Evolutionary conservation across 2,888 invertebrate genomes (phyloP).

Genomic region (Aleiodes alternator): DNA sequence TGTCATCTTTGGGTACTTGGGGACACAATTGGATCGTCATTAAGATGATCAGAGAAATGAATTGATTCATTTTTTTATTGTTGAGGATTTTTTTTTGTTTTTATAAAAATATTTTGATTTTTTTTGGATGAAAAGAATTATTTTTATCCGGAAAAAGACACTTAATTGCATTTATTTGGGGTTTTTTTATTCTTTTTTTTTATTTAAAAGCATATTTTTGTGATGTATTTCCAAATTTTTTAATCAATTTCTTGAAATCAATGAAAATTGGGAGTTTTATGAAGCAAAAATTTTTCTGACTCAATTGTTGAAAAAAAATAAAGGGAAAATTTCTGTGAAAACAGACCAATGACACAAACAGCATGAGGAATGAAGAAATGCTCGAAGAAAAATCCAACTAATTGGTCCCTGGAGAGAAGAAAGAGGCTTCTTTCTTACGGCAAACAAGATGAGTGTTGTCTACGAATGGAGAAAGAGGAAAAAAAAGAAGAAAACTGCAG

Average conservation of each 20-base stretch:
- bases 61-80: too few species aligned
- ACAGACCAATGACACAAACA: conserved; percentile 56
- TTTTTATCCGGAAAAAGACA: too few species aligned
- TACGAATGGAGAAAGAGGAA: conserved; percentile 51
- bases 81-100: too few species aligned
- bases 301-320: conserved; percentile 2
- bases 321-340: conserved; percentile 33
- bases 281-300: too few species aligned
- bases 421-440: conserved; percentile 65
- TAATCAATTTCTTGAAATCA: too few species aligned
- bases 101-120: too few species aligned
- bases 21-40: not conserved
- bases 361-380: conserved; percentile 61
- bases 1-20: not conserved
- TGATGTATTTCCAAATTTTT: too few species aligned
- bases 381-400: conserved; percentile 72
- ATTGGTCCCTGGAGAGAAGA: conserved; percentile 71
- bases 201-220: too few species aligned
- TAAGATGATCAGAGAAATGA: not conserved
- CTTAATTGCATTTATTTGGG: not conserved
- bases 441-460: conserved; percentile 66
- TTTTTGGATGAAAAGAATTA: too few species aligned
- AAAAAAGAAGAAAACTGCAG: conserved; percentile 20
- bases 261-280: too few species aligned
- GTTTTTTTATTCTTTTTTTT: not conserved